phyloP scores from a whole-genome alignment of 1,140 invertebrate species.

The Psilanteris sp. region DNA sequence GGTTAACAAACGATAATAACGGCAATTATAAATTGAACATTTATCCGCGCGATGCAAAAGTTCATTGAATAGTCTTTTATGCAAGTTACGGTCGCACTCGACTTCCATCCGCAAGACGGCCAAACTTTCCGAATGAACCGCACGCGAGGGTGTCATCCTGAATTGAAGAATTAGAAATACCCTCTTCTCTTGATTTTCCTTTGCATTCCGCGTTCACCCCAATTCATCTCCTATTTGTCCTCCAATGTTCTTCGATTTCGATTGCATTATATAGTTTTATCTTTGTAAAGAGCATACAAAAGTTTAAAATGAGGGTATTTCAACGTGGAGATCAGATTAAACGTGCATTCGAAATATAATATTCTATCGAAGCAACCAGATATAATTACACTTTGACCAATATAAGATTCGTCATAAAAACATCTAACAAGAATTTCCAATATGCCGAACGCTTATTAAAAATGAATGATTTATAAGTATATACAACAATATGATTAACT shows the following conservation, averaged over 20 bases:
- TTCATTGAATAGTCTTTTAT: slow-evolving; percentile 31
- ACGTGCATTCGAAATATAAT: too few relatives aligned
- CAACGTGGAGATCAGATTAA: too few relatives aligned
- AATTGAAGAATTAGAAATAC: slow-evolving; percentile 62
- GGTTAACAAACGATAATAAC: slow-evolving; percentile 1
- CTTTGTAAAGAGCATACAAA: slow-evolving; percentile 4
- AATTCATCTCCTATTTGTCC: slow-evolving; percentile 55
- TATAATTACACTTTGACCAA: too few relatives aligned
- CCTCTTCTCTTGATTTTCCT: slow-evolving; percentile 56
- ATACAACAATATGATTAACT: too few relatives aligned
- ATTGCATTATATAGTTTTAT: slow-evolving; percentile 43
- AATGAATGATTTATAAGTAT: too few relatives aligned
- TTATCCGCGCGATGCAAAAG: slow-evolving; percentile 39
- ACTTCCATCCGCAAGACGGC: slow-evolving; percentile 40
- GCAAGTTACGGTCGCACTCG: slow-evolving; percentile 33
- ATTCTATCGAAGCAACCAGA: too few relatives aligned
- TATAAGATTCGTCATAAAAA: too few relatives aligned
- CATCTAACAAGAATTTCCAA: too few relatives aligned
- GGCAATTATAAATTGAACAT: slow-evolving; percentile 6
- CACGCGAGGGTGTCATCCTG: slow-evolving; percentile 51
- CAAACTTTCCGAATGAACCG: slow-evolving; percentile 51
- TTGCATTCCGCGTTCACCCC: slow-evolving; percentile 40
- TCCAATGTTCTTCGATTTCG: slow-evolving; percentile 54
- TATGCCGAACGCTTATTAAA: too few relatives aligned
- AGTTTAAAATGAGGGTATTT: too few relatives aligned